Conservation (phyloP, 1,140 invertebrate species). For the Trachymyrmex cornetzi region DNA sequence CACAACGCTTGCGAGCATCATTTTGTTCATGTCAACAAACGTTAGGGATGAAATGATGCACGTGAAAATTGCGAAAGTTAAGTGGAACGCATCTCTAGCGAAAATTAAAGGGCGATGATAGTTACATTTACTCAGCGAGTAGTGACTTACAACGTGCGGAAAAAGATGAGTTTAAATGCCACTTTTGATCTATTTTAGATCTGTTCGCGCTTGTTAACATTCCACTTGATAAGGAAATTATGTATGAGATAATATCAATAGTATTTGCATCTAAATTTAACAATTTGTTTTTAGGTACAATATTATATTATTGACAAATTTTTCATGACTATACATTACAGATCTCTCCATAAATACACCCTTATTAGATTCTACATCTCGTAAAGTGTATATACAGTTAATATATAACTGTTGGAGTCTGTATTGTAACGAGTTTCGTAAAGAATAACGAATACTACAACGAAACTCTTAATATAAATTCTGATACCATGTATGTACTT, state of each 20-base stretch:
- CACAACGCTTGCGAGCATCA: no score
- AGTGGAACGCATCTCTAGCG: no score
- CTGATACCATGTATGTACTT: background rate
- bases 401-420: constrained; percentile 6
- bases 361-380: background rate
- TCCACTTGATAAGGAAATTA: constrained; percentile 30
- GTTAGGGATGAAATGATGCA: no score
- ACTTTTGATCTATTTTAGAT: constrained; percentile 30
- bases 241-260: background rate
- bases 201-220: constrained; percentile 26
- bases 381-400: background rate
- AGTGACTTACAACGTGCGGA: constrained; percentile 10
- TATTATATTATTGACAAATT: background rate
- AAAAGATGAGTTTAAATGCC: constrained; percentile 35
- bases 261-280: constrained; percentile 1
- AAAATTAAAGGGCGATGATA: background rate
- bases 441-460: constrained; percentile 4
- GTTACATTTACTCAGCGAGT: background rate
- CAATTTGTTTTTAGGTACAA: background rate
- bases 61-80: no score
- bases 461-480: constrained; percentile 34
- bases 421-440: constrained; percentile 7
- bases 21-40: no score
- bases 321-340: constrained; percentile 12
- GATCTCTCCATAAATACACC: background rate